phyloP scores from a whole-genome alignment of 37 sponge, comb jelly and placozoan species.

The Spongia lamella region DNA sequence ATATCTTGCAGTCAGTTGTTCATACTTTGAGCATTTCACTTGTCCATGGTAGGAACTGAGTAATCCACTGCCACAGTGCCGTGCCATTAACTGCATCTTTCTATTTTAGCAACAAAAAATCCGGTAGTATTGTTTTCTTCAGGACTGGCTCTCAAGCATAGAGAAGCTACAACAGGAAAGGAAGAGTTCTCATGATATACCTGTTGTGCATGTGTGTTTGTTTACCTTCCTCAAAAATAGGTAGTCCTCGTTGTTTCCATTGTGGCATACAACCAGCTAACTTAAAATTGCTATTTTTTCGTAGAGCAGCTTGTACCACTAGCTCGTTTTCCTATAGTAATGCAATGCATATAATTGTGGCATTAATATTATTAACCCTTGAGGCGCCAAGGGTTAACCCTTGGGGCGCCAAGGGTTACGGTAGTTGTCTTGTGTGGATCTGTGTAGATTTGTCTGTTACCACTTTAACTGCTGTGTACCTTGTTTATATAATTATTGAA shows the following conservation, averaged over 20 bases:
- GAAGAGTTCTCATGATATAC: neutral
- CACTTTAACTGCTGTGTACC: too few species aligned
- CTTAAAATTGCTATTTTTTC: slow-evolving; percentile 33
- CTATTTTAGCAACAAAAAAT: slow-evolving; percentile 91
- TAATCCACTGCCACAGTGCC: too few species aligned
- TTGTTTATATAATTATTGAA: too few species aligned
- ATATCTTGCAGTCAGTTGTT: too few species aligned
- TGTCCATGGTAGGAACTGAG: too few species aligned
- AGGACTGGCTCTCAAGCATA: slow-evolving; percentile 59
- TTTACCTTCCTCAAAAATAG: slow-evolving; percentile 61
- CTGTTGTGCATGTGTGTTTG: too few species aligned
- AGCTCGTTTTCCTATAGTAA: slow-evolving; percentile 82
- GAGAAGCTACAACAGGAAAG: slow-evolving; percentile 16
- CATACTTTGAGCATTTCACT: too few species aligned
- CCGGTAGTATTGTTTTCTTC: slow-evolving; percentile 71
- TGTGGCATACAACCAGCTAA: slow-evolving; percentile 62
- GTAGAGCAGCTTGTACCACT: slow-evolving; percentile 75
- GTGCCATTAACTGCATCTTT: slow-evolving; percentile 23
- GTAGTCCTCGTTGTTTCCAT: slow-evolving; percentile 81
- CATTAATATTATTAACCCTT: neutral
- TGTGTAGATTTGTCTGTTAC: too few species aligned
- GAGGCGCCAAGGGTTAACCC: neutral
- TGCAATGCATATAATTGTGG: too few species aligned
- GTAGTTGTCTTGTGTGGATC: too few species aligned
- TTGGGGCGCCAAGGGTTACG: neutral